These are phyloP conservation scores for Spongilla lacustris DNA, from an alignment of 37 sponge, comb jelly and placozoan genomes.

Conservation along the genomic window DNA sequence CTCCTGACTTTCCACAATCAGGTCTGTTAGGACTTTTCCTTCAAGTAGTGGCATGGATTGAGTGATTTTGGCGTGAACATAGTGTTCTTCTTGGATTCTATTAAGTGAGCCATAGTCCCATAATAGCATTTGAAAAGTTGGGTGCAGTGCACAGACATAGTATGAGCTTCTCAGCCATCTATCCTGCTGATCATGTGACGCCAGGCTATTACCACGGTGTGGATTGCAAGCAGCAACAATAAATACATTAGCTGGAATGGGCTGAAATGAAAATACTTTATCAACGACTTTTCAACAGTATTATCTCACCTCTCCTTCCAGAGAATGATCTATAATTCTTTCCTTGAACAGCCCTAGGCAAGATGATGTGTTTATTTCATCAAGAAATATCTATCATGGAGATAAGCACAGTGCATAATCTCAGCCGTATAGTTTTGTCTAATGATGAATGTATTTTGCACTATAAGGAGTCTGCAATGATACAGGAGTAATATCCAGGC, in stretches of 20 bases:
- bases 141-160: conserved; percentile 83
- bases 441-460: too few relatives aligned
- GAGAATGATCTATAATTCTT: conserved; percentile 75
- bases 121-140: conserved; percentile 75
- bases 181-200: conserved; percentile 38
- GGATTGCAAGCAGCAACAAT: conserved; percentile 94
- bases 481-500: too few relatives aligned
- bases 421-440: too few relatives aligned
- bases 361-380: conserved; percentile 90
- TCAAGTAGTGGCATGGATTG: conserved; percentile 35
- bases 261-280: conserved; percentile 28
- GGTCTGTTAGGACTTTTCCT: conserved; percentile 48
- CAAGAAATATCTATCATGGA: conserved; percentile 92
- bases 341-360: conserved; percentile 93
- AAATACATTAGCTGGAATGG: conserved; percentile 83
- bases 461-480: too few relatives aligned
- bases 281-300: too few relatives aligned
- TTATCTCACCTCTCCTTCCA: conserved; percentile 82
- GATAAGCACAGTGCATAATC: too few relatives aligned
- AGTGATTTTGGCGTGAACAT: conserved; percentile 71
- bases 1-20: conserved; percentile 74
- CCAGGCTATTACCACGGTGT: conserved; percentile 87
- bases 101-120: conserved; percentile 94
- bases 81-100: conserved; percentile 80
- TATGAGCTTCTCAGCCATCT: conserved; percentile 84